Evolutionary conservation across 53 echinoderm and acorn worm species (phyloP), one percentile per base, ranked within the genome.

Genomic region (Holothuria leucospilota): DNA sequence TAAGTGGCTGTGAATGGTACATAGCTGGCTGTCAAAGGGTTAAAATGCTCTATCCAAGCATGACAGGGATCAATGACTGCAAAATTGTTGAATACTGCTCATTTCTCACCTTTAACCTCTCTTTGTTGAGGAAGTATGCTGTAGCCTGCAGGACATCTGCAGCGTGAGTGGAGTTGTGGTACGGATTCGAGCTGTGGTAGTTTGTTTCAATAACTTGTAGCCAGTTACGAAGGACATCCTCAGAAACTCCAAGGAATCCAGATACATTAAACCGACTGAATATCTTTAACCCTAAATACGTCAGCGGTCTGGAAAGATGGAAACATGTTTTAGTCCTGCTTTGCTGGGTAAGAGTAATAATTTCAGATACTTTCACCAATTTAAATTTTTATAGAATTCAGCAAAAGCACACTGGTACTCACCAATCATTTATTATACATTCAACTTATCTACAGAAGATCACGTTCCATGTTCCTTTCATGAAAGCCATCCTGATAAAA

Each of bases 121-220:
- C 97, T 78, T 93, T 98, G 20, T 91, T 86, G 13, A 98, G 90
- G 86, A 98, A 95, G 75, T 88, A 95, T 0, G 95, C 91, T 0
- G 98, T 98, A n/a, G 98, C 91, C 71, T 98, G 98, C 78, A 98
- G 71, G 77, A 98, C 98, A 78, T 98, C 97, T 24, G 98, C 93
- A 71, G 98, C 98, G 66, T 98, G 98, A 49, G 98, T 93, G 13
- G 98, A 98, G 92, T 98, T 98, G 92, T 98, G 98, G 80, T 98
- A 98, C 15, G 98, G 98, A 72, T 98, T 98, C 13, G 93, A 86
- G 41, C 90, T 90, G 82, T 98, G 98, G 74, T 98, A 98, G 86
- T 98, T 95, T 40, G 95, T 89, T 79, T 98, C 98, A 25, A 98
- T 92, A 9, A 98, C 88, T 71, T 98, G 98, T 53, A 98, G 77